Evolutionary conservation across 2,113 vertebrate species (phyloP), one percentile per base, ranked within the genome.

Genomic region (Microcebus jonahi): DNA sequence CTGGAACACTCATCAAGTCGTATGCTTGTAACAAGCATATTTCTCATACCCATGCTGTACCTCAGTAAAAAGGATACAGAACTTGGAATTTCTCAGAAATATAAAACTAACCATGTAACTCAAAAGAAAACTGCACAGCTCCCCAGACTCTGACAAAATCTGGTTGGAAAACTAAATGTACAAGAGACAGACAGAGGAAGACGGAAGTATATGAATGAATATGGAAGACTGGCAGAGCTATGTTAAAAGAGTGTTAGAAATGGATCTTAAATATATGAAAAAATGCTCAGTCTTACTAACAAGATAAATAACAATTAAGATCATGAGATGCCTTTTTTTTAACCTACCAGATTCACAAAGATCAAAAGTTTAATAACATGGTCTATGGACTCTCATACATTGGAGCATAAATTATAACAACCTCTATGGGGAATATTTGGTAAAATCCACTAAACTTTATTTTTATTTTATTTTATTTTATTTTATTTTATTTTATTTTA

Each of bases 291-390:
- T 70, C 48, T 83, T 76, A 63, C 31, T 94, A 36, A 5, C 36
- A 57, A 83, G 27, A 65, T 34, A 91, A 91, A 65, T 57, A 27
- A 27, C 45, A 94, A 53, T 27, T 85, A 90, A 80, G 88, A 81
- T 53, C 53, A 48, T 2, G 29, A 90, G 65, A 80, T 25, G 2
- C 20, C 17, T 77, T 76, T 39, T 55, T 81, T 61, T 45, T 42
- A 42, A 90, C 39, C 34, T n/a, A 83, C 48, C 57, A 12, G 36
- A 65, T 29, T 84, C 61, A 68, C 1, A 42, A 55, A 68, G 36
- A 57, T 65, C 70, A 80, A 10, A 6, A 86, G 50, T 57, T 27
- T 87, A 68, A 70, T 17, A 76, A 31, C 42, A 17, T 27, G 31
- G 5, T 55, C 81, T 81, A 42, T 0, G 39, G 42, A 39, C n/a